Evolutionary conservation across 1,140 invertebrate genomes (phyloP), one percentile per base, ranked within the genome.

Genomic region (Drosophila kurseongensis): DNA sequence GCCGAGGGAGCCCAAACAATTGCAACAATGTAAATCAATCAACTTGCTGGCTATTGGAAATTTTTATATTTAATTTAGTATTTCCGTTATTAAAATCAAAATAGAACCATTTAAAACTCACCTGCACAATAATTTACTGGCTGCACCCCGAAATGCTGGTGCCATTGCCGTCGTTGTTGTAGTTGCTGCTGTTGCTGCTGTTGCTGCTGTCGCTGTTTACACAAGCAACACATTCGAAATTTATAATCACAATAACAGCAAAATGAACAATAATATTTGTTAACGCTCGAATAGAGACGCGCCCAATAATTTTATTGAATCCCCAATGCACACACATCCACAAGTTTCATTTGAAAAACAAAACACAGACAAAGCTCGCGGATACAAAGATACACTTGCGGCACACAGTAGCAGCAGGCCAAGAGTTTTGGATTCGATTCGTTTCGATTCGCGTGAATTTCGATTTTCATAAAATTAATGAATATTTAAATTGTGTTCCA

Each of bases 231-330:
- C 66, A 81, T 79, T 58, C 66, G 83, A 89, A 89, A 89, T 89
- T 89, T 89, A 89, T 90, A 84, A 89, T 90, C 85, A 89, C 85
- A 89, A 89, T 81, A 89, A 89, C 84, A 89, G 75, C 76, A 89
- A 90, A 84, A 90, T 89, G 75, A 89, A 89, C 85, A 89, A 89
- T 89, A 90, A 89, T 89, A 89, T 90, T 89, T 90, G 80, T 89
- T 89, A 89, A 89, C 85, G 85, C 85, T 89, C 78, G 86, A 90
- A 62, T 81, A 90, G 85, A 72, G 85, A 81, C 85, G 86, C 85
- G 75, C 85, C 85, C 85, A 89, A 89, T 90, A 89, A 89, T 84
- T 89, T 89, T 89, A 90, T 89, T 90, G 84, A 89, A 80, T 85
- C 73, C 45, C 55, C 65, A 51, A 58, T 57, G 35, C 42, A 58